Evolutionary conservation across 2,113 vertebrate species (phyloP), one percentile per base, ranked within the genome.

Genomic region (Procapra przewalskii): DNA sequence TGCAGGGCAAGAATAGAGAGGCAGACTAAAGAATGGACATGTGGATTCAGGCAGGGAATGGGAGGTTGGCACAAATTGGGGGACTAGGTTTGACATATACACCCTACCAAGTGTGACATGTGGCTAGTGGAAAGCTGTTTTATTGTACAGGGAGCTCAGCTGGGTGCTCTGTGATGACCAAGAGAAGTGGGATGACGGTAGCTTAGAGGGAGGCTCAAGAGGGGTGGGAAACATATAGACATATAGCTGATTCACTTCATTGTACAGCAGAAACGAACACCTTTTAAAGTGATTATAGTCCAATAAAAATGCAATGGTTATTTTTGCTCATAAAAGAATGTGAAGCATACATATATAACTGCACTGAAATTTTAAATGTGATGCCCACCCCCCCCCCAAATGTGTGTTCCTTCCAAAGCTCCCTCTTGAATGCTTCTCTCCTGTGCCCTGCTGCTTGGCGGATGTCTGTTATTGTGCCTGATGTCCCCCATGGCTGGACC

Each of bases 271-370:
- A 77, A 77, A 15, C 0, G 0, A 77, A 43, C 40, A 77, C n/a
- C 5, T 40, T 36, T 75, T 43, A 77, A 77, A 77, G 71, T 23
- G 36, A 77, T 25, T 43, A 27, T 27, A 43, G 12, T 77, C 3
- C 40, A 40, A 15, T 77, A 43, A 71, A 93, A 55, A 52, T 62
- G 7, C n/a, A 11, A 0, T n/a, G 48, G 33, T 80, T 88, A 13
- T 54, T 96, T 91, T 82, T 75, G 43, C 36, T 75, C 23, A 5
- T 82, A 71, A 95, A 67, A 64, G 55, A 86, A 62, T 80, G 36
- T 86, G 52, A 92, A 29, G 4, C 10, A 27, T 88, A 54, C 2
- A 3, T 55, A 21, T 27, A 21, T 67, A 83, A 36, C 59, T 83
- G 6, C 8, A 50, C 21, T 91, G 88, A 64, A 25, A 62, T 45